These are phyloP conservation scores for Oreotragus oreotragus DNA, from an alignment of 2,113 vertebrate species.

Conservation along the genomic window DNA sequence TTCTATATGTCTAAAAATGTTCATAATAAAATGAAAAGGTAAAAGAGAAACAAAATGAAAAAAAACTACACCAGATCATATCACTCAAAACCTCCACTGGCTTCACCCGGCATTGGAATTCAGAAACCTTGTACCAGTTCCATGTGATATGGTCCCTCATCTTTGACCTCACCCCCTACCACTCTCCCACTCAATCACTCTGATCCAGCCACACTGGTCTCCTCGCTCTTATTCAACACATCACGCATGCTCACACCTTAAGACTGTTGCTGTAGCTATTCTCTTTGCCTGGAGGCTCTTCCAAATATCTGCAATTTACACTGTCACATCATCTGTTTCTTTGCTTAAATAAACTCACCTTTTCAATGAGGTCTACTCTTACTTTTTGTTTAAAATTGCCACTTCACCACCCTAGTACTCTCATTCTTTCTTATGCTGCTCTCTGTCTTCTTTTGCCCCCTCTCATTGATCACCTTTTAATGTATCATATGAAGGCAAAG, in stretches of 20 bases:
- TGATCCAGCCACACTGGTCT: not conserved
- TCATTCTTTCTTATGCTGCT: not conserved
- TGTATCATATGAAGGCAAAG: not conserved
- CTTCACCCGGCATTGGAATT: not conserved
- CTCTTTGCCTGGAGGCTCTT: not conserved
- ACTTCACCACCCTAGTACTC: not conserved
- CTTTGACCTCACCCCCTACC: not conserved
- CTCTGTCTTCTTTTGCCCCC: not conserved
- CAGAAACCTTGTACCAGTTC: not conserved
- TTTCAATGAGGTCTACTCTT: not conserved
- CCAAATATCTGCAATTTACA: not conserved
- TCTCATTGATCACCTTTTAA: not conserved
- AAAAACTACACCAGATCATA: not conserved
- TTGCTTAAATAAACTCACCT: conserved; percentile 17
- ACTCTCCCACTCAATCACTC: not conserved
- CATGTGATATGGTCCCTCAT: not conserved
- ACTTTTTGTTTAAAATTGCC: not conserved
- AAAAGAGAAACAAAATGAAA: not conserved
- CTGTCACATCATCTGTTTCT: not conserved
- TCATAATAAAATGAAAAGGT: not conserved
- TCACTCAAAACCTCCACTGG: not conserved
- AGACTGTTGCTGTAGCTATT: not conserved
- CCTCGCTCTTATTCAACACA: not conserved
- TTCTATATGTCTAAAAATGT: conserved; percentile 28
- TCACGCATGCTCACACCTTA: not conserved